Percentiles rank a stretch among this genome's conserved stretches.
phyloP scores from a whole-genome alignment of 2,797 vertebrate species.

The Protonibea diacanthus region DNA sequence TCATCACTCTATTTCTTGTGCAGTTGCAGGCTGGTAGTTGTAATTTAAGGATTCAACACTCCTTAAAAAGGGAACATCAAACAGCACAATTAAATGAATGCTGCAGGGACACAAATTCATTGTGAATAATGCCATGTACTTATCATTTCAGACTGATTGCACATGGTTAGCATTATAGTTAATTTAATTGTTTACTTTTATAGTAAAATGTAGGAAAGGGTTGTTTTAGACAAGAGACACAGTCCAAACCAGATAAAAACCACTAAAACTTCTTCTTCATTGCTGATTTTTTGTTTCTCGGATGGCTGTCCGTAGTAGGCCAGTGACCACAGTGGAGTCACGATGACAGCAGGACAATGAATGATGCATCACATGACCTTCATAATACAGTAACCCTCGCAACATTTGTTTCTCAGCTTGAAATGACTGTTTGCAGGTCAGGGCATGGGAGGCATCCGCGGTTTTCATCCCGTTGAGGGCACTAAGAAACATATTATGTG shows the following conservation, averaged over 20 bases:
- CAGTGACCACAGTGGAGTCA: slow-evolving; percentile 3
- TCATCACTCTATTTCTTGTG: slow-evolving; percentile 13
- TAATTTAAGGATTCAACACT: background rate
- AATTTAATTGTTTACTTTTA: background rate
- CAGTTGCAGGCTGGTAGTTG: background rate
- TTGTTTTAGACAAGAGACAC: slow-evolving; percentile 7
- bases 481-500: slow-evolving; percentile 34
- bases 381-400: slow-evolving; percentile 57
- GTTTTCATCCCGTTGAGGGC: slow-evolving; percentile 43
- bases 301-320: background rate
- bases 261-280: background rate
- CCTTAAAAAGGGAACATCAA: background rate
- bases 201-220: background rate
- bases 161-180: background rate
- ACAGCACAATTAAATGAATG: slow-evolving; percentile 12
- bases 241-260: background rate
- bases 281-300: slow-evolving; percentile 4
- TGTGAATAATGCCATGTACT: background rate
- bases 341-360: slow-evolving; percentile 35
- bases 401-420: slow-evolving; percentile 69
- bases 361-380: slow-evolving; percentile 66
- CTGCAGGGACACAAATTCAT: slow-evolving; percentile 6
- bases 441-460: slow-evolving; percentile 54
- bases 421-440: slow-evolving; percentile 40
- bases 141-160: slow-evolving; percentile 19